A percentile compares a stretch with the other conserved stretches of the same genome.
These are phyloP conservation scores for Dryobotodes eremita DNA, from an alignment of 2,888 invertebrate species.

Conservation along the genomic window DNA sequence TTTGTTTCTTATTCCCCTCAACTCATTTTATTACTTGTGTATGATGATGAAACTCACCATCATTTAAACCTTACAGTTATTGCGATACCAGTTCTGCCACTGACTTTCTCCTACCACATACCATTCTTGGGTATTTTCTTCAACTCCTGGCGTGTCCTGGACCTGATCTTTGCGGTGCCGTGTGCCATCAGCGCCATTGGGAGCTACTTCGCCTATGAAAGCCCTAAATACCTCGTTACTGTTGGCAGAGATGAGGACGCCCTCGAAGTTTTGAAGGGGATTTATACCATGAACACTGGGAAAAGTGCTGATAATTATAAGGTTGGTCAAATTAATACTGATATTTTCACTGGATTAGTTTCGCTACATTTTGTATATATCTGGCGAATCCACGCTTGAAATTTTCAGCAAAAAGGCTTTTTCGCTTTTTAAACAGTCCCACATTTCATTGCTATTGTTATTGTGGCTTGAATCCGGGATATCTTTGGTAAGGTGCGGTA, in stretches of 20 bases:
- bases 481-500: background rate
- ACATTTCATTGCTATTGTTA: too few relatives aligned
- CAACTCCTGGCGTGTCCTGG: constrained; percentile 94
- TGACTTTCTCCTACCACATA: constrained; percentile 85
- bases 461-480: background rate
- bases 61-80: constrained; percentile 85
- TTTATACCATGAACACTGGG: constrained; percentile 80
- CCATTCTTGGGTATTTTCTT: constrained; percentile 88
- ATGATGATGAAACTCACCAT: background rate
- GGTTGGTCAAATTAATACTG: constrained; percentile 67
- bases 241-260: constrained; percentile 90
- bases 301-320: constrained; percentile 75
- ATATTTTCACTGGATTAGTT: too few relatives aligned
- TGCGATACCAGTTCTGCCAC: constrained; percentile 92
- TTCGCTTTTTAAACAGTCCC: too few relatives aligned
- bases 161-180: constrained; percentile 92
- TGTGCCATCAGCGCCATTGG: constrained; percentile 91
- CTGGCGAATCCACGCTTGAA: too few relatives aligned
- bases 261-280: constrained; percentile 81
- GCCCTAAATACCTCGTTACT: constrained; percentile 93
- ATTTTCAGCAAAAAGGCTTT: too few relatives aligned
- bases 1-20: background rate
- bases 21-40: background rate
- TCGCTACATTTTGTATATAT: too few relatives aligned
- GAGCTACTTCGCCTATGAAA: constrained; percentile 92